Conservation (phyloP, 1,140 invertebrate species). For the Saxidomus purpurata region DNA sequence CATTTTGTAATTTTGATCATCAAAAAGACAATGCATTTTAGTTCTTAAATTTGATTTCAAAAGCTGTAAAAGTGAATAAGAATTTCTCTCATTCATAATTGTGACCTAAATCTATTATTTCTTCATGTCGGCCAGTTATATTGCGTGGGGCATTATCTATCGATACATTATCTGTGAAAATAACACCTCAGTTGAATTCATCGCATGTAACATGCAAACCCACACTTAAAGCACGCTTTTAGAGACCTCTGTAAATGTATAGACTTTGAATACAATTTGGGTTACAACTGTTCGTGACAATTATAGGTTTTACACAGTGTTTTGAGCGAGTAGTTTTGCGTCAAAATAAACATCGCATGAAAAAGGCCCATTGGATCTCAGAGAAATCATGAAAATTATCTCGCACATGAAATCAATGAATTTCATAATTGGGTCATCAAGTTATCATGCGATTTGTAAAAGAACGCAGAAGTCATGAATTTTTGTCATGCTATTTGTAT, state of each 20-base stretch:
- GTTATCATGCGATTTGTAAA: slow-evolving; percentile 14
- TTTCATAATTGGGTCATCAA: slow-evolving; percentile 29
- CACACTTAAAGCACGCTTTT: slow-evolving; percentile 37
- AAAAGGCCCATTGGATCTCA: slow-evolving; percentile 32
- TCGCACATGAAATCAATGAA: slow-evolving; percentile 42
- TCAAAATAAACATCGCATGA: slow-evolving; percentile 59
- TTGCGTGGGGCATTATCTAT: slow-evolving; percentile 33
- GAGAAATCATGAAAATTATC: slow-evolving; percentile 51
- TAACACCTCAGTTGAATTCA: slow-evolving; percentile 22
- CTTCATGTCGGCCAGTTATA: slow-evolving; percentile 27
- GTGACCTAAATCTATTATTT: slow-evolving; percentile 22
- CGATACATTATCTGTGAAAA: slow-evolving; percentile 23
- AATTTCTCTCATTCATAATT: slow-evolving; percentile 25
- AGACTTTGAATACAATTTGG: slow-evolving; percentile 30
- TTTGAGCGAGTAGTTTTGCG: slow-evolving; percentile 17
- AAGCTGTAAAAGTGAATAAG: background rate
- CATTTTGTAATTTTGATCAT: too few relatives aligned
- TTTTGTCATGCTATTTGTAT: background rate
- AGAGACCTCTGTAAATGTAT: slow-evolving; percentile 27
- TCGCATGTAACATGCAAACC: slow-evolving; percentile 54
- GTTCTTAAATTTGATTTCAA: too few relatives aligned
- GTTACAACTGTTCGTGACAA: slow-evolving; percentile 53
- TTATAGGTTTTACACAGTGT: slow-evolving; percentile 37
- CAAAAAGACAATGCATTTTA: too few relatives aligned
- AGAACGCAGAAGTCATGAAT: background rate